Conservation (phyloP, 2,888 invertebrate species). For the Synergus itoensis region DNA sequence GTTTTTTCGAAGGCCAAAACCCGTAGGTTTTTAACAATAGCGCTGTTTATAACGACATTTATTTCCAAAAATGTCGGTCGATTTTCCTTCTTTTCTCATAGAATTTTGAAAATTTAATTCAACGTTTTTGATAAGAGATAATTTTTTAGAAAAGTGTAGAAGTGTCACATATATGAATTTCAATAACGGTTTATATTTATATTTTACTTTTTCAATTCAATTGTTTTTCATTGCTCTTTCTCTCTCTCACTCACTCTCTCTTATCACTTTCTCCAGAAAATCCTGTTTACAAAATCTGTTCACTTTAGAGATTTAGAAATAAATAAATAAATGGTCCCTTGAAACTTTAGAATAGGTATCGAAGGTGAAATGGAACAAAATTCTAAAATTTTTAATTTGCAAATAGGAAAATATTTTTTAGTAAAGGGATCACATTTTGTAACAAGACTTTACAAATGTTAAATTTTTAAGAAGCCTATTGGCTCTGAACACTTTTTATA, state of each 20-base stretch:
- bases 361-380: background rate
- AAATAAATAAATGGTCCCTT: slow-evolving; percentile 43
- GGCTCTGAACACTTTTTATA: slow-evolving; percentile 51
- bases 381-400: background rate
- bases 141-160: background rate
- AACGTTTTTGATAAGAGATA: background rate
- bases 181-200: slow-evolving; percentile 23
- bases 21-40: background rate
- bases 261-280: slow-evolving; percentile 44
- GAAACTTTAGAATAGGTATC: background rate
- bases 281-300: slow-evolving; percentile 50
- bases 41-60: background rate
- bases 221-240: slow-evolving; percentile 16
- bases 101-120: background rate
- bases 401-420: slow-evolving; percentile 14
- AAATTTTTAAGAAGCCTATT: slow-evolving; percentile 18
- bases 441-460: background rate
- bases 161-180: background rate
- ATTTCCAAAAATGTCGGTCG: background rate
- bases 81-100: background rate
- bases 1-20: background rate
- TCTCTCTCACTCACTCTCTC: slow-evolving; percentile 11
- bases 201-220: slow-evolving; percentile 50
- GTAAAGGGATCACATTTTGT: slow-evolving; percentile 15
- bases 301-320: slow-evolving; percentile 52